phyloP scores from a whole-genome alignment of 1,140 invertebrate genomes.

The Maniola jurtina region DNA sequence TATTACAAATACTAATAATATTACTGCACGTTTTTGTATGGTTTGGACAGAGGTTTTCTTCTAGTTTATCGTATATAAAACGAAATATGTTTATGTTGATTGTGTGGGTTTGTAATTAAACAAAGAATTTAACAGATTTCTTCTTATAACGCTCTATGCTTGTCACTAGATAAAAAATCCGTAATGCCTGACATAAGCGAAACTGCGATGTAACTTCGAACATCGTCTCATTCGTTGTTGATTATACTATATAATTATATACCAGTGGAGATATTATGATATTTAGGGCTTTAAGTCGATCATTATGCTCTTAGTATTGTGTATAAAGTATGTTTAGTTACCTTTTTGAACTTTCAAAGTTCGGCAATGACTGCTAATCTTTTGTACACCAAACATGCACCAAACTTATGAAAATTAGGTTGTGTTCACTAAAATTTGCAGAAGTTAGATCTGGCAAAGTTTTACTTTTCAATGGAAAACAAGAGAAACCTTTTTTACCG shows the following conservation, averaged over 20 bases:
- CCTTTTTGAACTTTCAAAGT: conserved; percentile 74
- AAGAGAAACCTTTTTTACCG: too few relatives aligned
- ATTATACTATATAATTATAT: conserved; percentile 57
- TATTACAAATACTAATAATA: too few relatives aligned
- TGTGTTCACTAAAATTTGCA: background rate
- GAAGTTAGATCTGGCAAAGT: too few relatives aligned
- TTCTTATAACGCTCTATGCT: too few relatives aligned
- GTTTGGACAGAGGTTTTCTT: too few relatives aligned
- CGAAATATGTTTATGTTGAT: too few relatives aligned
- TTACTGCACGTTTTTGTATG: too few relatives aligned
- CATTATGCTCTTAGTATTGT: conserved; percentile 57
- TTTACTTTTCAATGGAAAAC: too few relatives aligned
- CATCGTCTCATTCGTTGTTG: conserved; percentile 48
- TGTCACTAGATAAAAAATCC: too few relatives aligned
- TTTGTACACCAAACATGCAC: background rate
- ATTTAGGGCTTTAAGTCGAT: conserved; percentile 71
- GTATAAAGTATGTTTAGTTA: conserved; percentile 74
- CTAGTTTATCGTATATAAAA: too few relatives aligned
- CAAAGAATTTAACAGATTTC: too few relatives aligned
- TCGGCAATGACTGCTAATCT: conserved; percentile 30
- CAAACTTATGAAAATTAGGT: background rate
- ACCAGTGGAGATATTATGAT: conserved; percentile 66
- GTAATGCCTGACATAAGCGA: background rate
- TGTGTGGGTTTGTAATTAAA: too few relatives aligned
- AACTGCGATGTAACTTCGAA: conserved; percentile 32